Percentiles rank a stretch among this genome's conserved stretches.
These are phyloP conservation scores for Cataglyphis rosenhaueri DNA, from an alignment of 2,888 invertebrate genomes.

Conservation along the genomic window DNA sequence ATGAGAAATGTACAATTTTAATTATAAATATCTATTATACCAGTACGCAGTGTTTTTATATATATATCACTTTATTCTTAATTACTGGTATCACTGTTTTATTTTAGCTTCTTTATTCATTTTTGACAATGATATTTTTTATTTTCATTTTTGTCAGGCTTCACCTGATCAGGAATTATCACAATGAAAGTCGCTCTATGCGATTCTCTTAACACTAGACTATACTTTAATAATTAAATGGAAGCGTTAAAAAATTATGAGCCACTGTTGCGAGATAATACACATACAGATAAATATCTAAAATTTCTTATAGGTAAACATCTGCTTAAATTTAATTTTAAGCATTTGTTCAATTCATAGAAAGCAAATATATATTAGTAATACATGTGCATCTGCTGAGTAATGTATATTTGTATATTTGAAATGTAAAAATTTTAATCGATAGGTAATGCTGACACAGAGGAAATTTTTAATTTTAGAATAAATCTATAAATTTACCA, in stretches of 20 bases:
- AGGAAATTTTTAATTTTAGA: slow-evolving; percentile 41
- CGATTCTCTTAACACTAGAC: slow-evolving; percentile 40
- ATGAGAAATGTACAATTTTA: slow-evolving; percentile 55
- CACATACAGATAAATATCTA: slow-evolving; percentile 43
- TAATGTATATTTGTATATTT: slow-evolving; percentile 34
- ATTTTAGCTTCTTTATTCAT: slow-evolving; percentile 18
- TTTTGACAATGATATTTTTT: slow-evolving; percentile 43
- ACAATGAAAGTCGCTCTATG: slow-evolving; percentile 64
- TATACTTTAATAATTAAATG: slow-evolving; percentile 53
- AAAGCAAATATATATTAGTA: slow-evolving; percentile 52
- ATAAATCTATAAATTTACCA: slow-evolving; percentile 1
- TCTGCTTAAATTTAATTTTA: slow-evolving; percentile 48
- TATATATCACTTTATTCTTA: slow-evolving; percentile 49
- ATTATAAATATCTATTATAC: slow-evolving; percentile 57
- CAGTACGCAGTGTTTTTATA: slow-evolving; percentile 42
- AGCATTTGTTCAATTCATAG: slow-evolving; percentile 46
- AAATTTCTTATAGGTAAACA: slow-evolving; percentile 38
- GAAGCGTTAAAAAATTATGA: slow-evolving; percentile 56
- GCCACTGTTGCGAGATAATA: slow-evolving; percentile 33
- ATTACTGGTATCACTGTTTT: slow-evolving; percentile 37
- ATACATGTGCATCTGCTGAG: slow-evolving; percentile 55
- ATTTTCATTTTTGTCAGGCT: slow-evolving; percentile 19
- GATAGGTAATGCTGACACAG: slow-evolving; percentile 45
- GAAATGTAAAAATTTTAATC: slow-evolving; percentile 16
- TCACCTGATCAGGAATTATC: slow-evolving; percentile 59